phyloP scores from a whole-genome alignment of 2,797 vertebrate genomes.

The Oreonectes daqikongensis region DNA sequence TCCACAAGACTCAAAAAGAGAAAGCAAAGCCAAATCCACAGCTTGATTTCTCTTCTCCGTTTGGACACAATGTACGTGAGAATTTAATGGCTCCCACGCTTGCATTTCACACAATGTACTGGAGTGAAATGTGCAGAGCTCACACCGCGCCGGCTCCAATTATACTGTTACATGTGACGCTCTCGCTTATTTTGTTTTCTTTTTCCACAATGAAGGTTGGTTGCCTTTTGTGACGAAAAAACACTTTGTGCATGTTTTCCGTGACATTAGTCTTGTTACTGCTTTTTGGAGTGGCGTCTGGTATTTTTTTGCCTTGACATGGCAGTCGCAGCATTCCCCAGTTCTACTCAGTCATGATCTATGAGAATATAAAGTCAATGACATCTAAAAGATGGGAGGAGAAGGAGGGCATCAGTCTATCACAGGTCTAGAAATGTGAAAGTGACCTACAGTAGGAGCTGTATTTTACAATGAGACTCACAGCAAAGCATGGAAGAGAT shows the following conservation, averaged over 20 bases:
- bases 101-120: conserved; percentile 45
- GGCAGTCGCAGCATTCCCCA: neutral
- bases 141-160: conserved; percentile 58
- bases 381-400: too few species aligned
- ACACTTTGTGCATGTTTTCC: neutral
- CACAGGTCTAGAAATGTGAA: too few species aligned
- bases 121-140: conserved; percentile 57
- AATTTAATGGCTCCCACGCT: conserved; percentile 36
- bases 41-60: conserved; percentile 47
- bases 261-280: neutral
- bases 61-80: conserved; percentile 44
- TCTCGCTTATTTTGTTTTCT: conserved; percentile 52
- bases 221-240: neutral
- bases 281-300: neutral
- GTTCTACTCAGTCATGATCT: neutral
- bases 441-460: too few species aligned
- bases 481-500: too few species aligned
- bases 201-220: neutral
- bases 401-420: too few species aligned
- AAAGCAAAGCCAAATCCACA: conserved; percentile 40
- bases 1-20: conserved; percentile 30
- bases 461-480: too few species aligned
- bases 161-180: conserved; percentile 56
- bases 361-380: too few species aligned
- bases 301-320: neutral